Conservation (phyloP, 1,140 invertebrate genomes). For the Pomacea maculata region DNA sequence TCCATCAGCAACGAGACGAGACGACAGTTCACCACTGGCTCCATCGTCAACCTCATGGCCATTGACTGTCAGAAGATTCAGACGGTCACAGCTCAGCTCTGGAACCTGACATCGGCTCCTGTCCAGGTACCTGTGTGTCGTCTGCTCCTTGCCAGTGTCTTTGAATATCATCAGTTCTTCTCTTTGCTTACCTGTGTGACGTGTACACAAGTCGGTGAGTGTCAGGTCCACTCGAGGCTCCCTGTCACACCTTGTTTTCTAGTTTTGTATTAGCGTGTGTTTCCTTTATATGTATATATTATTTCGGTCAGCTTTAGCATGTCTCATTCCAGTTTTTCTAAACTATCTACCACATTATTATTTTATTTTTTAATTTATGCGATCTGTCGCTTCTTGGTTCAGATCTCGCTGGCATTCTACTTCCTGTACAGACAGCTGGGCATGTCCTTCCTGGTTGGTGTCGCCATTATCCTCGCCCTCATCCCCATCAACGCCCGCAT, state of each 20-base stretch:
- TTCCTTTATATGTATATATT: no score
- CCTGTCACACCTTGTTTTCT: no score
- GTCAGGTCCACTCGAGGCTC: no score
- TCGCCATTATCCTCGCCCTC: conserved; percentile 62
- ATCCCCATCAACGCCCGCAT: conserved; percentile 82
- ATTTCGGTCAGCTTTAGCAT: no score
- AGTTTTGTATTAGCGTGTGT: no score
- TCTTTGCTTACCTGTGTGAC: no score
- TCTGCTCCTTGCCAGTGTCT: no score
- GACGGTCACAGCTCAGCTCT: conserved; percentile 74
- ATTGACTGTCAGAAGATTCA: conserved; percentile 58
- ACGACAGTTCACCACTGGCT: conserved; percentile 63
- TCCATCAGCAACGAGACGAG: conserved; percentile 58
- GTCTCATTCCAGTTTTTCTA: no score
- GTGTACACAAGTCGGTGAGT: no score
- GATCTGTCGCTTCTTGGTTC: conserved; percentile 49
- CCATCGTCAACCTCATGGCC: conserved; percentile 70
- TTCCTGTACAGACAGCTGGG: conserved; percentile 84
- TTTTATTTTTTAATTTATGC: no score
- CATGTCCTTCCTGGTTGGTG: conserved; percentile 62
- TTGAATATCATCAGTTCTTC: no score
- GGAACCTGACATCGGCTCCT: conserved; percentile 95
- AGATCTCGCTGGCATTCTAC: conserved; percentile 85
- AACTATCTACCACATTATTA: no score
- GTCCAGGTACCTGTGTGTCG: conserved; percentile 75